phyloP scores from a whole-genome alignment of 2,888 invertebrate species.

The Xestia c-nigrum region DNA sequence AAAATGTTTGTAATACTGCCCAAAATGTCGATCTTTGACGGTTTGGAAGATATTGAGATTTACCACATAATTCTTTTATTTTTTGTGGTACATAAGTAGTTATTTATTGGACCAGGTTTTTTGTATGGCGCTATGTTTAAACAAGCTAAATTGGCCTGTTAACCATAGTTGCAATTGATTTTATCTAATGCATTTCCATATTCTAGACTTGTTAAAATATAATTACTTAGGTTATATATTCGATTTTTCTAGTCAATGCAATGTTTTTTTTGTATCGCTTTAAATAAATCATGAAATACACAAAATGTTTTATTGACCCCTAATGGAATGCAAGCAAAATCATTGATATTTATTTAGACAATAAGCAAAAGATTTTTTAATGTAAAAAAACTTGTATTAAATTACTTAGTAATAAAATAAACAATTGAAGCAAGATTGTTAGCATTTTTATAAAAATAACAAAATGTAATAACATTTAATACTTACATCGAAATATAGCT shows the following conservation, averaged over 20 bases:
- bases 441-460: slow-evolving; percentile 52
- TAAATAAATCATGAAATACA: slow-evolving; percentile 84
- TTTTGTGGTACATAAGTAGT: neutral
- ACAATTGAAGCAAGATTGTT: slow-evolving; percentile 47
- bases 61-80: neutral
- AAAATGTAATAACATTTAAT: slow-evolving; percentile 48
- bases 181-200: slow-evolving; percentile 73
- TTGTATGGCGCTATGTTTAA: slow-evolving; percentile 22
- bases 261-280: slow-evolving; percentile 86
- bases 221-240: slow-evolving; percentile 76
- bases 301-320: slow-evolving; percentile 46
- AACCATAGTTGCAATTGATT: slow-evolving; percentile 53
- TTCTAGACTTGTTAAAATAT: slow-evolving; percentile 69
- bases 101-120: slow-evolving; percentile 37
- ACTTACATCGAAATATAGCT: slow-evolving; percentile 23
- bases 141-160: slow-evolving; percentile 52
- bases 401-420: slow-evolving; percentile 45
- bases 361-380: slow-evolving; percentile 8
- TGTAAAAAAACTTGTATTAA: slow-evolving; percentile 52
- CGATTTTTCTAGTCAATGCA: slow-evolving; percentile 89
- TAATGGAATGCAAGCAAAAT: neutral
- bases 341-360: slow-evolving; percentile 3
- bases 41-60: slow-evolving; percentile 4
- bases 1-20: slow-evolving; percentile 25
- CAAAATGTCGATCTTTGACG: neutral